These are phyloP conservation scores for Yponomeuta cagnagella DNA, from an alignment of 2,888 invertebrate genomes.

Conservation along the genomic window DNA sequence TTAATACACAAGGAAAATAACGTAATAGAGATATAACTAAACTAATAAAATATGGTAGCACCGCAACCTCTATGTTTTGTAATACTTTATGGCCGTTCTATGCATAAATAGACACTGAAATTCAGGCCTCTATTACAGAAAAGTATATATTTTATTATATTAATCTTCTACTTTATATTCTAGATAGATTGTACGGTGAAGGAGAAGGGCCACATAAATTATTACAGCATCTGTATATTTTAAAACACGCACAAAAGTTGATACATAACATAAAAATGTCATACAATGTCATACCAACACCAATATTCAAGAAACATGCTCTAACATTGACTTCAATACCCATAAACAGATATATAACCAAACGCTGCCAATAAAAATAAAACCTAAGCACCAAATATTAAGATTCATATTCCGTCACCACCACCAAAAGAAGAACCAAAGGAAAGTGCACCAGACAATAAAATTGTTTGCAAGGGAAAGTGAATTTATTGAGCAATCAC, in stretches of 20 bases:
- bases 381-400: slow-evolving; percentile 1
- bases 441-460: slow-evolving; percentile 58
- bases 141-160: too few species aligned
- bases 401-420: slow-evolving; percentile 18
- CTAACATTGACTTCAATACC: slow-evolving; percentile 28
- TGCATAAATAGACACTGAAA: too few species aligned
- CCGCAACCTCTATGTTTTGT: neutral
- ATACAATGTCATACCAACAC: slow-evolving; percentile 72
- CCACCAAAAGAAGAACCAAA: slow-evolving; percentile 19
- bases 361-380: slow-evolving; percentile 5
- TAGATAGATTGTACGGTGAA: too few species aligned
- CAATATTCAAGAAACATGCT: slow-evolving; percentile 46
- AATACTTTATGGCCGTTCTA: too few species aligned
- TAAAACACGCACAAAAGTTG: neutral
- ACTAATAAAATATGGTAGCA: neutral
- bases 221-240: neutral
- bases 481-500: neutral
- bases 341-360: slow-evolving; percentile 17
- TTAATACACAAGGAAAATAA: neutral
- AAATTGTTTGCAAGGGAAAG: slow-evolving; percentile 21
- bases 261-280: slow-evolving; percentile 23
- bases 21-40: neutral
- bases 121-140: too few species aligned
- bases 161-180: too few species aligned
- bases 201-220: too few species aligned